phyloP scores from a whole-genome alignment of 2,113 vertebrate genomes.

The Paramormyrops kingsleyae region DNA sequence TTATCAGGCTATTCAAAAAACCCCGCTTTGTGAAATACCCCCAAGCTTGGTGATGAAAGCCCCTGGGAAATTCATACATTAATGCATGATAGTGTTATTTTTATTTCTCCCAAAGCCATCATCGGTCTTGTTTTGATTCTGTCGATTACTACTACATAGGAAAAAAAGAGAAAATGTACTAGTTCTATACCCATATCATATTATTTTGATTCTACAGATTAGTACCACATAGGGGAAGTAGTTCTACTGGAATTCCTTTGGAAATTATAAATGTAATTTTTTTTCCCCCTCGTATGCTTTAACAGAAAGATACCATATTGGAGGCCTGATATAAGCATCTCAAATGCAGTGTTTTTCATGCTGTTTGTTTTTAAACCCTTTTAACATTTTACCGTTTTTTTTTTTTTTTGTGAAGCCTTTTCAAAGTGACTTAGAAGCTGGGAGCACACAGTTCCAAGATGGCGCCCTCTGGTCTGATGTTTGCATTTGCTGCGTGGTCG shows the following conservation, averaged over 20 bases:
- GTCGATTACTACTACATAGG: neutral
- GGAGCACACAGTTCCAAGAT: conserved; percentile 35
- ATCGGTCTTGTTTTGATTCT: neutral
- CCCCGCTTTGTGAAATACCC: neutral
- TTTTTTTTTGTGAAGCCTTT: neutral
- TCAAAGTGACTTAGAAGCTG: neutral
- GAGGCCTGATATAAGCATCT: neutral
- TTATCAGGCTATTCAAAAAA: neutral
- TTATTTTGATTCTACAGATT: neutral
- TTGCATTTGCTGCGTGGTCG: conserved; percentile 36
- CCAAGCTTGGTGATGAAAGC: neutral
- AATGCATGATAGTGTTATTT: neutral
- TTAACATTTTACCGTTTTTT: neutral
- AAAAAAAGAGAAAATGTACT: neutral
- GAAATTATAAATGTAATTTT: neutral
- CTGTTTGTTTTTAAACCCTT: neutral
- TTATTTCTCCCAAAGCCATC: neutral
- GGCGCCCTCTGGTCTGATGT: conserved; percentile 30
- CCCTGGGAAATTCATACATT: neutral
- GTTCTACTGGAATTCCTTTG: neutral
- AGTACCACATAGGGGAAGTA: neutral
- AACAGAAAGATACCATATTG: neutral
- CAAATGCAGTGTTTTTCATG: neutral
- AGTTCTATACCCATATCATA: neutral
- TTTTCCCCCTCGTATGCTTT: neutral